A percentile compares a stretch with the other conserved stretches of the same genome.
phyloP scores from a whole-genome alignment of 2,113 vertebrate genomes.

The Anarhynchus alexandrinus region DNA sequence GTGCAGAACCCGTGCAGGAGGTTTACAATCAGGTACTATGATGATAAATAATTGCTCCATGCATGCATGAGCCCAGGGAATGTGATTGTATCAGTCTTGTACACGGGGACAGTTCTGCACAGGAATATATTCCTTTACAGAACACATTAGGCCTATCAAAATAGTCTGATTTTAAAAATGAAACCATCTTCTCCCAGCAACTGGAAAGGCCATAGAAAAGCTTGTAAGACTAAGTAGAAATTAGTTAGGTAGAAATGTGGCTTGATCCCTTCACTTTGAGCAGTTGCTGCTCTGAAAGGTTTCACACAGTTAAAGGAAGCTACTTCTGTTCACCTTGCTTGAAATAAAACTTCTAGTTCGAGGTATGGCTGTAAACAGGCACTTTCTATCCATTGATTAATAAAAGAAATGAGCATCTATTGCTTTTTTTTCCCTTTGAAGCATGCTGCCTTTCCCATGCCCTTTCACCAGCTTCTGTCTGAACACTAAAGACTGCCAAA shows the following conservation, averaged over 20 bases:
- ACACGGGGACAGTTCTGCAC: not conserved
- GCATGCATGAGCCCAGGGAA: not conserved
- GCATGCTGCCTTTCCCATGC: slow-evolving; percentile 14
- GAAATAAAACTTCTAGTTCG: not conserved
- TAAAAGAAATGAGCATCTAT: not conserved
- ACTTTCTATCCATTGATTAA: not conserved
- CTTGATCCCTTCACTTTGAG: not conserved
- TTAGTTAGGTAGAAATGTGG: not conserved
- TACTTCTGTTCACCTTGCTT: not conserved
- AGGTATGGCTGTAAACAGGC: not conserved
- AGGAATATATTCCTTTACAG: not conserved
- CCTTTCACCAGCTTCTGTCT: slow-evolving; percentile 2
- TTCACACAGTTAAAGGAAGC: not conserved
- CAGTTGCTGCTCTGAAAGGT: not conserved
- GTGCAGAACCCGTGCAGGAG: not conserved
- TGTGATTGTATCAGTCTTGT: not conserved
- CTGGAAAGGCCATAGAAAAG: not conserved
- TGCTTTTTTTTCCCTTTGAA: not conserved
- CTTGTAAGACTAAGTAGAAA: not conserved
- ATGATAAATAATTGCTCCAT: not conserved
- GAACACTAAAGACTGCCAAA: not conserved
- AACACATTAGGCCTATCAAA: not conserved
- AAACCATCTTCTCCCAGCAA: not conserved
- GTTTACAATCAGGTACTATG: not conserved
- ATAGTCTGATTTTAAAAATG: not conserved